These are phyloP conservation scores for Endotricha flammealis DNA, from an alignment of 2,888 invertebrate species.

Conservation along the genomic window DNA sequence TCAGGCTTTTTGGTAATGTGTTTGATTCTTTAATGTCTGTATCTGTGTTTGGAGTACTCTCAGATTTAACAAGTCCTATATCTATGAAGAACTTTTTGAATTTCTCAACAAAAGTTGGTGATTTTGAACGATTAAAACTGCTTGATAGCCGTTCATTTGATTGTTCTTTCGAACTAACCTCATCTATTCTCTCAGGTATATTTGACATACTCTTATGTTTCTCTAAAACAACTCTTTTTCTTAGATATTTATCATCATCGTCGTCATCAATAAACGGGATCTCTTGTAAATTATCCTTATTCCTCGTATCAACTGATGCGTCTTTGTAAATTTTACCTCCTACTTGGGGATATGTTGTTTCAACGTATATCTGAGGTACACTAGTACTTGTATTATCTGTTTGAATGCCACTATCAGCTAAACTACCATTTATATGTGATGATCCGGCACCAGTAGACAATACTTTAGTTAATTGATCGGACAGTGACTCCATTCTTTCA, in stretches of 20 bases:
- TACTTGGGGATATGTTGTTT: conserved; percentile 31
- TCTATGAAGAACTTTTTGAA: conserved; percentile 69
- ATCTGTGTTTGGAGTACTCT: conserved; percentile 33
- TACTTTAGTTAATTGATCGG: conserved; percentile 66
- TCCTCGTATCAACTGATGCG: conserved; percentile 66
- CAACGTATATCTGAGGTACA: conserved; percentile 64
- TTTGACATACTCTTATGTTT: conserved; percentile 70
- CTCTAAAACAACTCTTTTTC: conserved; percentile 45
- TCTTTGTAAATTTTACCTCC: conserved; percentile 52
- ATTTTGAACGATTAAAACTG: conserved; percentile 62
- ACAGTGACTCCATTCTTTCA: conserved; percentile 60
- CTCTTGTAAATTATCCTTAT: conserved; percentile 67
- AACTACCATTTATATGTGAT: conserved; percentile 66
- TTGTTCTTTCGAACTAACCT: conserved; percentile 47
- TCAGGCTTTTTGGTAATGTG: conserved; percentile 58
- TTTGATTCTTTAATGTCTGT: conserved; percentile 22
- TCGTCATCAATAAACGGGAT: conserved; percentile 71
- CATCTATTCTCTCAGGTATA: conserved; percentile 62
- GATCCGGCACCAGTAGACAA: conserved; percentile 65
- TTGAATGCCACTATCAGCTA: conserved; percentile 70
- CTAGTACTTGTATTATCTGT: conserved; percentile 70
- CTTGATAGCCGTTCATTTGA: conserved; percentile 53
- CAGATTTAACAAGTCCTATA: conserved; percentile 58
- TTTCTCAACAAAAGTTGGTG: conserved; percentile 68
- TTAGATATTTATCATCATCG: conserved; percentile 50